Conservation (phyloP, 2,888 invertebrate genomes). For the Ectemnius cavifrons region DNA sequence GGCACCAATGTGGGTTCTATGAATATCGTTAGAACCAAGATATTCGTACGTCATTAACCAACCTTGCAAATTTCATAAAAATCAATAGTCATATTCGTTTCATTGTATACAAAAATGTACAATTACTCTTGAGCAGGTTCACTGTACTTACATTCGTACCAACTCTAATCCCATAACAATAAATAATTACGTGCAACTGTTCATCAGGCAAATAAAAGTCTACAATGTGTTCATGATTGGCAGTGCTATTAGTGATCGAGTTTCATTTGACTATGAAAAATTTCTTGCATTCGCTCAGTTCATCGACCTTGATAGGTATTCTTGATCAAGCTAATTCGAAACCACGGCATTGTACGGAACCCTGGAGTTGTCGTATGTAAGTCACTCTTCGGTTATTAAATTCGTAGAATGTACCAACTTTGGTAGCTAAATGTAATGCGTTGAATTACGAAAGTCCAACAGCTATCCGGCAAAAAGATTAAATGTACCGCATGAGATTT, state of each 20-base stretch:
- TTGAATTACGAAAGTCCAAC: constrained; percentile 23
- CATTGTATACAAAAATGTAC: constrained; percentile 48
- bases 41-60: constrained; percentile 29
- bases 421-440: constrained; percentile 12
- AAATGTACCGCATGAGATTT: constrained; percentile 32
- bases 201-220: constrained; percentile 32
- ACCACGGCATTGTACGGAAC: too few species aligned
- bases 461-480: constrained; percentile 34
- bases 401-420: constrained; percentile 21
- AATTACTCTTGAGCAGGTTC: constrained; percentile 17
- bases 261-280: constrained; percentile 9
- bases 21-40: constrained; percentile 30
- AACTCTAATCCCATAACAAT: constrained; percentile 51
- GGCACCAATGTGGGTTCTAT: not conserved
- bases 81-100: constrained; percentile 38
- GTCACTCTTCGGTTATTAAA: constrained; percentile 8
- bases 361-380: constrained; percentile 1
- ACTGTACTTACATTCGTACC: constrained; percentile 43
- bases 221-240: constrained; percentile 48
- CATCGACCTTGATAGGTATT: not conserved
- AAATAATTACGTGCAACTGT: constrained; percentile 42
- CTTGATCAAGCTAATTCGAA: too few species aligned
- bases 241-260: constrained; percentile 48
- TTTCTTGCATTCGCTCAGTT: not conserved
- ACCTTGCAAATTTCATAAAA: constrained; percentile 35